Percentiles rank a stretch among this genome's conserved stretches.
These are phyloP conservation scores for Amblyraja radiata DNA, from an alignment of 2,797 vertebrate species.

Conservation along the genomic window DNA sequence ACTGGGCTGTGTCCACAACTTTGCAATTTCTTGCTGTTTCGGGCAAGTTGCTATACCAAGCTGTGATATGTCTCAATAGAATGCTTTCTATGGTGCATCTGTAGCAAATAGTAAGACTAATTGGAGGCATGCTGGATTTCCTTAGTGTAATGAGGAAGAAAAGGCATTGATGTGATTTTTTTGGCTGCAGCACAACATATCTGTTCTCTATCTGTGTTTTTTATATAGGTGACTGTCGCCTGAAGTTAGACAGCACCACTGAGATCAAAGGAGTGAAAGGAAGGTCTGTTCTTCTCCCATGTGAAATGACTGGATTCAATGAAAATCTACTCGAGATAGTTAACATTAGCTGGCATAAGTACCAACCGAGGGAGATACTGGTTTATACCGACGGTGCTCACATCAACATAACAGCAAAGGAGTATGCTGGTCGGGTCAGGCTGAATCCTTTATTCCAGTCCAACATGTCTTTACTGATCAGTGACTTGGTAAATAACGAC, in stretches of 20 bases:
- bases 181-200: neutral
- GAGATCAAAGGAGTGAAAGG: conserved; percentile 23
- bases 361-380: neutral
- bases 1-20: too few relatives aligned
- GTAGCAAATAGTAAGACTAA: too few relatives aligned
- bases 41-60: too few relatives aligned
- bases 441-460: conserved; percentile 11
- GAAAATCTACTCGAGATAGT: conserved; percentile 4
- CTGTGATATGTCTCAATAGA: too few relatives aligned
- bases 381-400: neutral
- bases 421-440: neutral
- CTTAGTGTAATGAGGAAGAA: too few relatives aligned
- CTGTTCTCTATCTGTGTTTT: neutral
- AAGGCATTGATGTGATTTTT: too few relatives aligned
- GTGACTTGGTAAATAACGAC: neutral
- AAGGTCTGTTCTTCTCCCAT: neutral
- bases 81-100: too few relatives aligned
- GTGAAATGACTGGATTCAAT: conserved; percentile 16
- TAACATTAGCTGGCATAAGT: conserved; percentile 15
- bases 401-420: neutral
- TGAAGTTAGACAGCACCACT: neutral
- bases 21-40: too few relatives aligned
- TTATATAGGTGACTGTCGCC: neutral
- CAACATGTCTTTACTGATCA: conserved; percentile 27
- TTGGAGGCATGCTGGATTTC: too few relatives aligned